These are phyloP conservation scores for Elephantulus edwardii DNA, from an alignment of 2,113 vertebrate genomes.

Conservation along the genomic window DNA sequence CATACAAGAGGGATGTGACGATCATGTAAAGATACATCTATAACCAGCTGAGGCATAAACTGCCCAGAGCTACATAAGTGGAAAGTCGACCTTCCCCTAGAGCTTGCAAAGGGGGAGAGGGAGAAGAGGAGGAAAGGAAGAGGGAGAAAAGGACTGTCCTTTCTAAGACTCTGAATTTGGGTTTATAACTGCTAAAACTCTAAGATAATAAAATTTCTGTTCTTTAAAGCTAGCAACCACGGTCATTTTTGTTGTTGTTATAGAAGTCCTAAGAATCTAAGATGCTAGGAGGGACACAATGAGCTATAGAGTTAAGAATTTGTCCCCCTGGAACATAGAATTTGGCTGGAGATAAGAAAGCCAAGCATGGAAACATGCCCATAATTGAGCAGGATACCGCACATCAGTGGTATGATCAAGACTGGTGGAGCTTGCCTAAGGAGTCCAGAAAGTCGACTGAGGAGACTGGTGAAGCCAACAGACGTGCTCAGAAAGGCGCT, in stretches of 20 bases:
- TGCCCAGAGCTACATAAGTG: not conserved
- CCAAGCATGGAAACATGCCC: not conserved
- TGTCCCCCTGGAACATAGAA: not conserved
- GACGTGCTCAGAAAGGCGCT: too few species aligned
- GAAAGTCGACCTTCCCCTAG: not conserved
- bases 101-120: not conserved
- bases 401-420: not conserved
- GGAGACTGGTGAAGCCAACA: too few species aligned
- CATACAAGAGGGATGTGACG: too few species aligned
- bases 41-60: not conserved
- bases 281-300: not conserved
- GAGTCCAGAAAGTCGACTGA: not conserved
- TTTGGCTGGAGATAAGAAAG: not conserved
- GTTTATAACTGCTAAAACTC: not conserved
- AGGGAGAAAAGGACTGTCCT: not conserved
- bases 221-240: not conserved
- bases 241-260: not conserved
- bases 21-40: not conserved
- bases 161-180: not conserved
- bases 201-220: not conserved
- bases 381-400: accelerated
- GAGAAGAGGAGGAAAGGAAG: not conserved
- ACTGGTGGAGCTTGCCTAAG: not conserved
- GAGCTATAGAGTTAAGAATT: not conserved
- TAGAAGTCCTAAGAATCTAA: not conserved